Conservation (phyloP, 2,888 invertebrate species). For the Hipparchia semele region DNA sequence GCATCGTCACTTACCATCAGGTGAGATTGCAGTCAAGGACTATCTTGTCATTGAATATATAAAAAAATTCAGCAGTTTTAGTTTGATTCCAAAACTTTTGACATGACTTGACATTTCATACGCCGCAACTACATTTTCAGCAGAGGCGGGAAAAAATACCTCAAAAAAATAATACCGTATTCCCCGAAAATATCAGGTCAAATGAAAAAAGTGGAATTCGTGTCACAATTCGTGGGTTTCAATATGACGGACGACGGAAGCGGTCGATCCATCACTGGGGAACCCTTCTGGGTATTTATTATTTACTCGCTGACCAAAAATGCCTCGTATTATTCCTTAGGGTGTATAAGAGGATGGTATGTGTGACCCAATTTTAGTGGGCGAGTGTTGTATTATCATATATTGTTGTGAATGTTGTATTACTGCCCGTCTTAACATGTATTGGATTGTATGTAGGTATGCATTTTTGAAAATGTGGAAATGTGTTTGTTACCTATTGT, state of each 20-base stretch:
- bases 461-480: no score
- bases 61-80: no score
- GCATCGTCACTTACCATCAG: no score
- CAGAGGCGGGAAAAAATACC: slow-evolving; percentile 9
- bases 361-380: slow-evolving; percentile 2
- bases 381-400: not conserved
- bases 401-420: not conserved
- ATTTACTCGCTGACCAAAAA: slow-evolving; percentile 57
- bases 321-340: slow-evolving; percentile 21
- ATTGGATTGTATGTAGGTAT: no score
- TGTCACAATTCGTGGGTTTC: slow-evolving; percentile 34
- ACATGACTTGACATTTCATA: not conserved
- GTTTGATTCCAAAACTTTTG: not conserved
- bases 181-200: slow-evolving; percentile 23
- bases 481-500: no score
- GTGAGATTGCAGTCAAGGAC: no score
- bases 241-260: slow-evolving; percentile 44
- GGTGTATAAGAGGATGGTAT: not conserved
- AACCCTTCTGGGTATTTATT: slow-evolving; percentile 55
- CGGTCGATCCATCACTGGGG: slow-evolving; percentile 53
- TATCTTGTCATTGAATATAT: no score
- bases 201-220: slow-evolving; percentile 32
- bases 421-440: no score
- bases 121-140: not conserved
- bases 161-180: slow-evolving; percentile 26